These are phyloP conservation scores for Cyanoderma ruficeps DNA, from an alignment of 2,113 vertebrate genomes.

Conservation along the genomic window DNA sequence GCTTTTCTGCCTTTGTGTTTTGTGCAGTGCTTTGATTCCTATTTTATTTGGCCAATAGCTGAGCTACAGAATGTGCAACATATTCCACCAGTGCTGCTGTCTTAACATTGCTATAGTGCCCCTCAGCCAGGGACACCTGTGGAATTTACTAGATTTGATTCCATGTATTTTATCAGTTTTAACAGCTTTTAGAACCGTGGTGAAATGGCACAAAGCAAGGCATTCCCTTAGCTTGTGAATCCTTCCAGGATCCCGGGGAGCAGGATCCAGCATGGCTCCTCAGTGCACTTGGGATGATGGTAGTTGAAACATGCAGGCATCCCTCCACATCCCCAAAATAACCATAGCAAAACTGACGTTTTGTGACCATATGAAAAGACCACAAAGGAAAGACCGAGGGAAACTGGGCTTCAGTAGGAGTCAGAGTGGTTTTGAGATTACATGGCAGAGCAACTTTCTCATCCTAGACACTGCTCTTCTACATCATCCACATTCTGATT, in stretches of 20 bases:
- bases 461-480: not conserved
- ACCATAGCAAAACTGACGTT: not conserved
- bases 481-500: not conserved
- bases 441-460: conserved; percentile 2
- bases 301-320: not conserved
- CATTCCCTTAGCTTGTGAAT: not conserved
- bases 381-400: conserved; percentile 3
- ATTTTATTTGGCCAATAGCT: not conserved
- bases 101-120: not conserved
- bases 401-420: not conserved
- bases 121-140: not conserved
- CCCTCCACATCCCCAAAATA: conserved; percentile 14
- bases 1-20: not conserved
- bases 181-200: not conserved
- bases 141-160: not conserved
- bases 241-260: not conserved
- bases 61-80: accelerated
- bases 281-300: not conserved
- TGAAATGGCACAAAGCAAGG: not conserved
- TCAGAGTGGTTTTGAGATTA: conserved; percentile 16
- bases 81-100: not conserved
- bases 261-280: not conserved
- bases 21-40: not conserved
- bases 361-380: not conserved
- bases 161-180: not conserved